phyloP scores from a whole-genome alignment of 2,797 vertebrate species.

The Syndactyla subalaris region DNA sequence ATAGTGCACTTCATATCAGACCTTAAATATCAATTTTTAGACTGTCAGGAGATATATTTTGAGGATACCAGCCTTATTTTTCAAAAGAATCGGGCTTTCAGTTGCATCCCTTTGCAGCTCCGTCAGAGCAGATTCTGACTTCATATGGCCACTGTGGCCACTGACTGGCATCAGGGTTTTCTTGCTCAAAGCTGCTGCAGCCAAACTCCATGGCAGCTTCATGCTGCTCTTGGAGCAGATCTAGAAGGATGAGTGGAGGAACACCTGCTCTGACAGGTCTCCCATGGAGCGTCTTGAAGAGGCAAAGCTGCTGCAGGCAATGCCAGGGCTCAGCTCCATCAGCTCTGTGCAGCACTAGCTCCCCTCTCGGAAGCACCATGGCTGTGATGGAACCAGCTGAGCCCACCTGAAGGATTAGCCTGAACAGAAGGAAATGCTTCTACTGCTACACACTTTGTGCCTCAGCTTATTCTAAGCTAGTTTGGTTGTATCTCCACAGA shows the following conservation, averaged over 20 bases:
- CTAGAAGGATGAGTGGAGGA: neutral
- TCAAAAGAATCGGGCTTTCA: neutral
- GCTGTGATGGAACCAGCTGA: neutral
- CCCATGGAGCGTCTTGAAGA: neutral
- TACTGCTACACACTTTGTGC: neutral
- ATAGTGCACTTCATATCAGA: neutral
- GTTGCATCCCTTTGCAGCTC: neutral
- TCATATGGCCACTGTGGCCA: neutral
- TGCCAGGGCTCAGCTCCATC: neutral
- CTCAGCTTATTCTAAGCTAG: neutral
- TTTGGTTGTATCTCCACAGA: neutral
- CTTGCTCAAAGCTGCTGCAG: neutral
- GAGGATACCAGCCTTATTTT: neutral
- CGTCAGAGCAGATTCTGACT: neutral
- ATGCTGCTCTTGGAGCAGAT: neutral
- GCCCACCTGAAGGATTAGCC: neutral
- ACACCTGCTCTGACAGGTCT: neutral
- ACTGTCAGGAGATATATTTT: neutral
- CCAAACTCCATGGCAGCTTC: neutral
- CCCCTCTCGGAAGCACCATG: neutral
- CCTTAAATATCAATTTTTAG: neutral
- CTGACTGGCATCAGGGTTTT: neutral
- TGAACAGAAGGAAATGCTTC: neutral
- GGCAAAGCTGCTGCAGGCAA: neutral
- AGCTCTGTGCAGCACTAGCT: neutral